Conservation (phyloP, 2,113 vertebrate species). For the Castor canadensis region DNA sequence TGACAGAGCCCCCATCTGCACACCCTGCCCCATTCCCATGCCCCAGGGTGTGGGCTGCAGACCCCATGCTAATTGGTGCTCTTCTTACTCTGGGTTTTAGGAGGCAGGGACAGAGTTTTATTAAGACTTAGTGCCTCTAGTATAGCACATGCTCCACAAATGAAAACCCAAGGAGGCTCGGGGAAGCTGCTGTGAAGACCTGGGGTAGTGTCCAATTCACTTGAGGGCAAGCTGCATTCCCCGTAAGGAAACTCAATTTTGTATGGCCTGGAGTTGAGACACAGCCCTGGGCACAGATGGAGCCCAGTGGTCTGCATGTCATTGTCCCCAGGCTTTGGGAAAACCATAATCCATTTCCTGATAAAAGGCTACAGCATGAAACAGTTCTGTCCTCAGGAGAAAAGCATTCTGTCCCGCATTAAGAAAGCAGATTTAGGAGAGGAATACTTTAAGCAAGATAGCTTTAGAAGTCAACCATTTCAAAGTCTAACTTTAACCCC, state of each 20-base stretch:
- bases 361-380: not conserved
- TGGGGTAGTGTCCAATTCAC: accelerated
- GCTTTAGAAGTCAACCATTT: not conserved
- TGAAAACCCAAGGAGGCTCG: too few relatives aligned
- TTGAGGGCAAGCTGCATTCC: accelerated
- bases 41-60: accelerated
- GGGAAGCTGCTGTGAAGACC: not conserved
- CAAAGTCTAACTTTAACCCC: too few relatives aligned
- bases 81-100: not conserved
- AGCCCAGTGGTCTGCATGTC: not conserved
- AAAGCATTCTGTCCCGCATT: too few relatives aligned
- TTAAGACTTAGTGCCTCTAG: not conserved
- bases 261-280: not conserved
- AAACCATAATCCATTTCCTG: accelerated
- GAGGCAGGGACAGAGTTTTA: not conserved
- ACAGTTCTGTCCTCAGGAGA: too few relatives aligned
- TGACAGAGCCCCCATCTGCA: not conserved
- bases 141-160: not conserved
- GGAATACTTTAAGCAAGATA: accelerated
- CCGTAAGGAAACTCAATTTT: not conserved
- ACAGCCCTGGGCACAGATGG: not conserved
- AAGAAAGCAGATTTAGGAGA: not conserved
- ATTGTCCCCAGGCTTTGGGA: not conserved
- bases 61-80: not conserved
- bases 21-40: not conserved